Conservation (phyloP, 2,797 vertebrate species). For the Spinus pinus region DNA sequence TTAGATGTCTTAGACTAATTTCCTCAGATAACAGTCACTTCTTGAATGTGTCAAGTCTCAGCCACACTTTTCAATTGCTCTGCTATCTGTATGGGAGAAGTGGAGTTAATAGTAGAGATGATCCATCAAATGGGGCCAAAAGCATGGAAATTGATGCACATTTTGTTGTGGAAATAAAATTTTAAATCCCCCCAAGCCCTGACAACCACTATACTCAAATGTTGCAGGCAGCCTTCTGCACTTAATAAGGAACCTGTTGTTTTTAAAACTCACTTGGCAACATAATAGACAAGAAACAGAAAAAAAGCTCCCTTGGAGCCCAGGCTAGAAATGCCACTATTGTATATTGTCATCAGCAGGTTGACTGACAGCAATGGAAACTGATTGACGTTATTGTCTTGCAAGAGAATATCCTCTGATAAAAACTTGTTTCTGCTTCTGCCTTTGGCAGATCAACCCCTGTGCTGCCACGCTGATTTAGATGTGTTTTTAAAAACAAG, state of each 20-base stretch:
- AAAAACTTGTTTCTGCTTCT: background rate
- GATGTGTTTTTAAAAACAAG: background rate
- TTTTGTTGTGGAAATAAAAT: slow-evolving; percentile 21
- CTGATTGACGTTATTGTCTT: background rate
- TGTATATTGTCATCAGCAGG: background rate
- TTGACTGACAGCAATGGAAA: slow-evolving; percentile 11
- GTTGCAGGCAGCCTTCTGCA: slow-evolving; percentile 13
- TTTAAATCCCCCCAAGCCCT: background rate
- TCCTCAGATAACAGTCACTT: background rate
- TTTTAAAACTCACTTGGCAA: slow-evolving; percentile 38
- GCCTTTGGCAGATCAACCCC: background rate
- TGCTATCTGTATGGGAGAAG: background rate
- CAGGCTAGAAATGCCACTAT: background rate
- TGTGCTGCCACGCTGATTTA: background rate
- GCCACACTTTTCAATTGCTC: background rate
- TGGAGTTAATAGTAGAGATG: background rate
- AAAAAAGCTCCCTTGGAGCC: background rate
- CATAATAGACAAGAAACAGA: slow-evolving; percentile 14
- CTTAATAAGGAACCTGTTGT: slow-evolving; percentile 47
- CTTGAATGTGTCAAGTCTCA: background rate
- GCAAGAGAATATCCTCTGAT: background rate
- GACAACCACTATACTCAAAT: background rate
- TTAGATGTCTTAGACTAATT: background rate
- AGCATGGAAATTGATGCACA: background rate
- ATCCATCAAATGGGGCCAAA: background rate